Percentiles rank a stretch among this genome's conserved stretches.
Conservation (phyloP, 2,888 invertebrate genomes). For the Drosophila rubida region DNA sequence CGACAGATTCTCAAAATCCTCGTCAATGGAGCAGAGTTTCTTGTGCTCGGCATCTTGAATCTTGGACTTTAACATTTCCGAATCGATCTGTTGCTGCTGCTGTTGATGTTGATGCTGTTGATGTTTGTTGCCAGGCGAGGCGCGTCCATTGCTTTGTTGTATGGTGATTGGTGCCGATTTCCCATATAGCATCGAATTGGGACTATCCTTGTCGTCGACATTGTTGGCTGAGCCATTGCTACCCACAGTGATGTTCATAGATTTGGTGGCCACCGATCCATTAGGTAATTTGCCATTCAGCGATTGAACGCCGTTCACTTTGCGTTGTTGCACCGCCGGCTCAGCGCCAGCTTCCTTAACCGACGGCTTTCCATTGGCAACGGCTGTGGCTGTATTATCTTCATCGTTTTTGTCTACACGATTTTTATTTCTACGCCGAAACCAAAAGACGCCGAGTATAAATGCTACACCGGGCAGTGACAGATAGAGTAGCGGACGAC, state of each 20-base stretch:
- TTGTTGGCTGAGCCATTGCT: slow-evolving; percentile 1
- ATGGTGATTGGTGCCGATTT: slow-evolving; percentile 90
- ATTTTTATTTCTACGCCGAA: slow-evolving; percentile 90
- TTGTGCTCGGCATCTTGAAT: slow-evolving; percentile 83
- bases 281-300: slow-evolving; percentile 53
- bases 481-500: slow-evolving; percentile 91
- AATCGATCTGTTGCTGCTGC: slow-evolving; percentile 87
- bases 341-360: slow-evolving; percentile 52
- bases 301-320: slow-evolving; percentile 48
- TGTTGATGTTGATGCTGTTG: slow-evolving; percentile 81
- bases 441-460: slow-evolving; percentile 92
- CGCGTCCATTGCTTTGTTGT: slow-evolving; percentile 87
- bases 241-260: slow-evolving; percentile 70
- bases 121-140: slow-evolving; percentile 70
- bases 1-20: slow-evolving; percentile 82
- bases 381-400: slow-evolving; percentile 58
- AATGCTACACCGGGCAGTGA: slow-evolving; percentile 92
- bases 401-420: slow-evolving; percentile 75
- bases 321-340: slow-evolving; percentile 29
- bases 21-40: slow-evolving; percentile 80
- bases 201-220: slow-evolving; percentile 69
- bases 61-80: slow-evolving; percentile 86
- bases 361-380: slow-evolving; percentile 50
- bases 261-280: slow-evolving; percentile 55
- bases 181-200: slow-evolving; percentile 83